Percentiles rank a stretch among this genome's conserved stretches.
These are phyloP conservation scores for Lutraria lutraria DNA, from an alignment of 2,888 invertebrate genomes.

Conservation along the genomic window DNA sequence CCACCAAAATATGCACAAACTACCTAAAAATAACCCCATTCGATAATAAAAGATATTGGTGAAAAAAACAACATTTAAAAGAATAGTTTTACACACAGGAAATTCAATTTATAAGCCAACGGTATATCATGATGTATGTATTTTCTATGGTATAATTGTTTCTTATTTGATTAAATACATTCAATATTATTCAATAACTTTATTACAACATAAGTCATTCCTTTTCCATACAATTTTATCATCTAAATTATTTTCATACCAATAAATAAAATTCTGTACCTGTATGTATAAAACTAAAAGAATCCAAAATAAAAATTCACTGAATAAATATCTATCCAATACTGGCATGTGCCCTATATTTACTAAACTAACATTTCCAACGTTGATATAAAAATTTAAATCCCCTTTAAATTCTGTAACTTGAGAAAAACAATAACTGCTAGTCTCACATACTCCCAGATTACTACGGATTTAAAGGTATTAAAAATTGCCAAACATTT, in stretches of 20 bases:
- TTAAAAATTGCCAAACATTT: background rate
- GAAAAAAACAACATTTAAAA: too few relatives aligned
- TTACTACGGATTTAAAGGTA: conserved; percentile 10
- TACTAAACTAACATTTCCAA: background rate
- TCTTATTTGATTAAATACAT: too few relatives aligned
- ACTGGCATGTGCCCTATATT: background rate
- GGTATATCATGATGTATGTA: too few relatives aligned
- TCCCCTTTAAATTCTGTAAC: conserved; percentile 1
- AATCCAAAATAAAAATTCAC: background rate
- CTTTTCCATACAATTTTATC: too few relatives aligned
- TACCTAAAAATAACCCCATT: background rate
- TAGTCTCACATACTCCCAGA: background rate
- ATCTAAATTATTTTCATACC: too few relatives aligned
- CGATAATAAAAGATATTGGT: too few relatives aligned
- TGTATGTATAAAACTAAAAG: background rate
- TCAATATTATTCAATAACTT: too few relatives aligned
- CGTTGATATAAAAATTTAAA: background rate
- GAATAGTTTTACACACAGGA: too few relatives aligned
- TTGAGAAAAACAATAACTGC: conserved; percentile 10
- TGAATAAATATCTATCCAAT: background rate
- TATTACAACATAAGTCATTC: too few relatives aligned
- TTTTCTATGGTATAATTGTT: too few relatives aligned
- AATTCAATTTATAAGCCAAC: too few relatives aligned
- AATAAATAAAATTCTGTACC: background rate
- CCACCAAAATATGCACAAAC: conserved; percentile 1